Conservation (phyloP, 2,888 invertebrate genomes). For the Kuschelorhynchus macadamiae region DNA sequence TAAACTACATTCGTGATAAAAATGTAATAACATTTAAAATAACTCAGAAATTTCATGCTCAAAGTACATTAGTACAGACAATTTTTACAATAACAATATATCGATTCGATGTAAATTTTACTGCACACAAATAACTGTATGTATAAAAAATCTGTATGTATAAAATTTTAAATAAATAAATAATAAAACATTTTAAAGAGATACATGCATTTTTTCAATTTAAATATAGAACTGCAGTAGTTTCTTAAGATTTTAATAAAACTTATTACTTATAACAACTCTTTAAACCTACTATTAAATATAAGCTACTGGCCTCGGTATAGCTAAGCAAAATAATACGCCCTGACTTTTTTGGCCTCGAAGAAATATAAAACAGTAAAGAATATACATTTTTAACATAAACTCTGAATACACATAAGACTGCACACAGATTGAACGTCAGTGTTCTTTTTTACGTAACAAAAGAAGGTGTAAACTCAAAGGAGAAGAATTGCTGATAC, state of each 20-base stretch:
- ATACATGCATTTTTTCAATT: too few species aligned
- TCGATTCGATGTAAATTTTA: not conserved
- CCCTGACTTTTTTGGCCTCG: too few species aligned
- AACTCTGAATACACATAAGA: too few species aligned
- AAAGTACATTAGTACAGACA: not conserved
- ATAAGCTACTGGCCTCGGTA: not conserved
- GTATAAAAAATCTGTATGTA: not conserved
- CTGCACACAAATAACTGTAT: not conserved
- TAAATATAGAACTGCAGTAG: too few species aligned
- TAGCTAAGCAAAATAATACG: constrained; percentile 4
- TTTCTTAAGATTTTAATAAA: too few species aligned
- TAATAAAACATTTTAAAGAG: not conserved
- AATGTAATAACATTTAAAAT: not conserved
- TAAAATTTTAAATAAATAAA: not conserved
- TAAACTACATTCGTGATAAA: constrained; percentile 7
- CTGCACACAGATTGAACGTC: too few species aligned
- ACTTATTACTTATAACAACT: not conserved
- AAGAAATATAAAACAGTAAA: too few species aligned
- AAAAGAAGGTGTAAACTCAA: too few species aligned
- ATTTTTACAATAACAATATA: too few species aligned
- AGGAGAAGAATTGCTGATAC: too few species aligned
- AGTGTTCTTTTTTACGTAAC: too few species aligned
- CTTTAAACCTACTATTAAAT: not conserved
- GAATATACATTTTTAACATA: too few species aligned
- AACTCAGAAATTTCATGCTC: not conserved